Conservation (phyloP, 2,113 vertebrate genomes). For the Ciconia maguari region DNA sequence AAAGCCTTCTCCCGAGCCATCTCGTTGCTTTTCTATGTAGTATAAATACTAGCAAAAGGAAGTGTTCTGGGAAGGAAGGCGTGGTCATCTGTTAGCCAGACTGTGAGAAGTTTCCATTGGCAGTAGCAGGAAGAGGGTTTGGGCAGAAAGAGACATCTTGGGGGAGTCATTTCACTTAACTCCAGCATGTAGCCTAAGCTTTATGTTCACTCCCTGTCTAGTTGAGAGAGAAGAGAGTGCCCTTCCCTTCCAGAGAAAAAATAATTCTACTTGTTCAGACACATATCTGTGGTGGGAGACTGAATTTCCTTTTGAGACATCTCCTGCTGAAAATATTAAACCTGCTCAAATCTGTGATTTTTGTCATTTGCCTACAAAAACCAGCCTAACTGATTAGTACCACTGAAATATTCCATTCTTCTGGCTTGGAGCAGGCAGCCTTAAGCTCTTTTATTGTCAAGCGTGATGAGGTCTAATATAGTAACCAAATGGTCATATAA, state of each 20-base stretch:
- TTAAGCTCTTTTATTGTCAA: neutral
- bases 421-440: neutral
- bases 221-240: neutral
- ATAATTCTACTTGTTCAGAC: neutral
- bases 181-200: neutral
- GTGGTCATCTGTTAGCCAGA: neutral
- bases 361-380: neutral
- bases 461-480: neutral
- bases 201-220: neutral
- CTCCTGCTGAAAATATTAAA: neutral
- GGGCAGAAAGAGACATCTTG: neutral
- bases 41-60: neutral
- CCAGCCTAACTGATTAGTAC: neutral
- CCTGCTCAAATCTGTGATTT: neutral
- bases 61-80: neutral
- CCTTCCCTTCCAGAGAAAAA: neutral
- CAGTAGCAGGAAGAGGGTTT: neutral
- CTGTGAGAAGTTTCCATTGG: neutral
- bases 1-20: neutral
- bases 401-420: neutral
- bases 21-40: neutral
- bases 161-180: neutral
- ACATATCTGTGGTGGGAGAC: neutral
- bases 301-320: neutral
- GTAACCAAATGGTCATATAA: neutral